These are phyloP conservation scores for Brachystomella parvula DNA, from an alignment of 1,140 invertebrate genomes.

Conservation along the genomic window DNA sequence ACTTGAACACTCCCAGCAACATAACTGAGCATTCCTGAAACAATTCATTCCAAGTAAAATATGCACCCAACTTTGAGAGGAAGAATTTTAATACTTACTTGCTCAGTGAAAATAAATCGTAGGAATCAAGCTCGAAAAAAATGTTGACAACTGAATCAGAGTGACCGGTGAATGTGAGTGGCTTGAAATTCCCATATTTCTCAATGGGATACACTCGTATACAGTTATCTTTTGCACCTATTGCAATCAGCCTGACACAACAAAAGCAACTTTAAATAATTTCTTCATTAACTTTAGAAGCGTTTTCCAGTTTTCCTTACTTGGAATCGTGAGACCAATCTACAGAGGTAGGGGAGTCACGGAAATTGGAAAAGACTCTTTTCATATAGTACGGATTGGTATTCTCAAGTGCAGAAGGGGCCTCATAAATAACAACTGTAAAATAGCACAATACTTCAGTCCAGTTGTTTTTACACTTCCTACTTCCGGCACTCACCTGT, in stretches of 20 bases:
- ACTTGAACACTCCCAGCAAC: slow-evolving; percentile 79
- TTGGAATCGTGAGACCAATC: slow-evolving; percentile 87
- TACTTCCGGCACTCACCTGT: slow-evolving; percentile 23
- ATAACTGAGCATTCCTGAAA: slow-evolving; percentile 57
- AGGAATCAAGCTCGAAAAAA: slow-evolving; percentile 78
- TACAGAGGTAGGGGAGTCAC: slow-evolving; percentile 67
- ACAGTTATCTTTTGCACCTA: slow-evolving; percentile 80
- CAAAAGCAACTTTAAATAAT: slow-evolving; percentile 4
- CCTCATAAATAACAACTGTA: slow-evolving; percentile 75
- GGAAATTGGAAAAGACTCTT: slow-evolving; percentile 67
- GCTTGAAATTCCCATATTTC: slow-evolving; percentile 64
- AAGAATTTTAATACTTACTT: slow-evolving; percentile 51
- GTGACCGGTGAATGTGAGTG: slow-evolving; percentile 65
- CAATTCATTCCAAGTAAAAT: slow-evolving; percentile 19
- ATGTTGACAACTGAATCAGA: slow-evolving; percentile 69
- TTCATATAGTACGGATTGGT: slow-evolving; percentile 84
- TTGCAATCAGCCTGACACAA: slow-evolving; percentile 57
- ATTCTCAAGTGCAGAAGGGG: slow-evolving; percentile 66
- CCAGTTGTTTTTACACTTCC: neutral
- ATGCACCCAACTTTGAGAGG: neutral
- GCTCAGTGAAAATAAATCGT: slow-evolving; percentile 70
- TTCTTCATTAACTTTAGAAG: neutral
- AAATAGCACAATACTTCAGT: slow-evolving; percentile 30
- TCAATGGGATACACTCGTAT: slow-evolving; percentile 69
- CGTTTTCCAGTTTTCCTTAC: slow-evolving; percentile 39